phyloP scores from a whole-genome alignment of 2,888 invertebrate species.

The Thecophora atra region DNA sequence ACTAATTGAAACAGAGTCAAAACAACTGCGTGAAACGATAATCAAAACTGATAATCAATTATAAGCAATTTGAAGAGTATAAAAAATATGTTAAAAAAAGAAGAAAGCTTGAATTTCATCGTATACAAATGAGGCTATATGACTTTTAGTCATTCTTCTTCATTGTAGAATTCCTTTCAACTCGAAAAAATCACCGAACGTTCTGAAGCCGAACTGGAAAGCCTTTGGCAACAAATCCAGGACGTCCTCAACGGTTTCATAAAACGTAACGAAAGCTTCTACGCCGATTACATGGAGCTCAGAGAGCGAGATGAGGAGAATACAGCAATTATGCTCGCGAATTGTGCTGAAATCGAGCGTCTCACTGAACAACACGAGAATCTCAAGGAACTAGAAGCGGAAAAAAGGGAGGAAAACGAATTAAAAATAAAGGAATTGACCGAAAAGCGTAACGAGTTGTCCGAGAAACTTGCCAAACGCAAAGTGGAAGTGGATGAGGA shows the following conservation, averaged over 20 bases:
- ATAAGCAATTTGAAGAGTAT: no score
- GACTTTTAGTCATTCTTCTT: background rate
- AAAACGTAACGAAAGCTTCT: slow-evolving; percentile 64
- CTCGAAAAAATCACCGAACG: slow-evolving; percentile 65
- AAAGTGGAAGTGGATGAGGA: slow-evolving; percentile 69
- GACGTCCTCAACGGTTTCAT: slow-evolving; percentile 63
- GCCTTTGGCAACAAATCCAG: slow-evolving; percentile 66
- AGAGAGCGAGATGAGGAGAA: slow-evolving; percentile 65
- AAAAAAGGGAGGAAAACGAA: slow-evolving; percentile 66
- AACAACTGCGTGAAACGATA: no score
- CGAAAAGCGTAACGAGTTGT: slow-evolving; percentile 67
- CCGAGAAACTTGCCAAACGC: slow-evolving; percentile 67
- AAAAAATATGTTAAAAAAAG: no score
- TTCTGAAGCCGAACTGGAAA: slow-evolving; percentile 68
- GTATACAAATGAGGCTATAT: no score
- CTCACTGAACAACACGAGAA: slow-evolving; percentile 59
- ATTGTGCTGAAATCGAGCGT: slow-evolving; percentile 61
- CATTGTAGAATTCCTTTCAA: slow-evolving; percentile 60
- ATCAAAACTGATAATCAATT: no score
- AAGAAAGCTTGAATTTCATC: no score
- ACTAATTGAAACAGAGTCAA: background rate
- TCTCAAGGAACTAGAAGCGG: slow-evolving; percentile 68
- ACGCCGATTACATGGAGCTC: slow-evolving; percentile 66
- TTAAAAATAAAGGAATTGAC: slow-evolving; percentile 67
- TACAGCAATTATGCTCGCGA: slow-evolving; percentile 60